Conservation (phyloP, 2,113 vertebrate genomes). For the Anolis carolinensis region DNA sequence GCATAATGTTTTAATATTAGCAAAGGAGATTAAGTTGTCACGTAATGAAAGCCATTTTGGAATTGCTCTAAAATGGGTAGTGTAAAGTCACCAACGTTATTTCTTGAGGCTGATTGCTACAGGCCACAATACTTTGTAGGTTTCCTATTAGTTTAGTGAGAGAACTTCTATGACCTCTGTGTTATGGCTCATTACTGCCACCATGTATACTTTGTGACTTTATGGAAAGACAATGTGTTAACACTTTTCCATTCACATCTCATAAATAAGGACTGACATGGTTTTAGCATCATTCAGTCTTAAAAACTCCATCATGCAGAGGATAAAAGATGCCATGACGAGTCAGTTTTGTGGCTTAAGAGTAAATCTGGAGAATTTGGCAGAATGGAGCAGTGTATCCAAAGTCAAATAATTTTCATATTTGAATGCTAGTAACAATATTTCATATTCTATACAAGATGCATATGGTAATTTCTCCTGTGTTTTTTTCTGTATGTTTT, state of each 20-base stretch:
- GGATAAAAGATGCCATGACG: background rate
- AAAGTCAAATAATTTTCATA: background rate
- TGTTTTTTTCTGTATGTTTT: constrained; percentile 29
- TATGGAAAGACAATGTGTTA: background rate
- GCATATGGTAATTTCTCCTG: background rate
- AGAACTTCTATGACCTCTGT: background rate
- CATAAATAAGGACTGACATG: background rate
- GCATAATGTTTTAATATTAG: background rate
- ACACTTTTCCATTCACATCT: background rate
- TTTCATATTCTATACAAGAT: background rate
- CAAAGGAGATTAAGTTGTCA: background rate
- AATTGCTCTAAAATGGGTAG: background rate
- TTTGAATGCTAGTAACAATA: background rate
- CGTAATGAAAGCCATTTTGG: background rate
- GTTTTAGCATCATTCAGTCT: background rate
- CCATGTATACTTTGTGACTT: background rate
- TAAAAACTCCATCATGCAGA: background rate
- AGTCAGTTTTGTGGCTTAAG: background rate
- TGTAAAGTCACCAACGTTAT: background rate
- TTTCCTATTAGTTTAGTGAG: background rate
- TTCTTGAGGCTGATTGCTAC: background rate
- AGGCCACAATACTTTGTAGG: no score
- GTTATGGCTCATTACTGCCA: no score
- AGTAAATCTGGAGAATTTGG: background rate
- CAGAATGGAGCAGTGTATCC: background rate